Evolutionary conservation across 2,888 invertebrate genomes (phyloP).

Genomic region (Galerucella nymphaeae): DNA sequence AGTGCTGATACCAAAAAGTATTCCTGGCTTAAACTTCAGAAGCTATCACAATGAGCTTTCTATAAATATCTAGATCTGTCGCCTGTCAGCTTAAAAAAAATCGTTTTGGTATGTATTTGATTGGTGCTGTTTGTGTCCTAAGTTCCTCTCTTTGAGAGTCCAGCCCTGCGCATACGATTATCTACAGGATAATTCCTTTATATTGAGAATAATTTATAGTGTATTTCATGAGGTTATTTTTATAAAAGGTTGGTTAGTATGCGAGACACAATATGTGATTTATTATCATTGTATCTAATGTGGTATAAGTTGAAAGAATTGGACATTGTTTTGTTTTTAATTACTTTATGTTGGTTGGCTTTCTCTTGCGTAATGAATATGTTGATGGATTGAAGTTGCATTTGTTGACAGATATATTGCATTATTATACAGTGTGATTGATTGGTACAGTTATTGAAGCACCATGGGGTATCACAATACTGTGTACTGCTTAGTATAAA

Average conservation of each 20-base stretch:
- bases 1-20: too few species aligned
- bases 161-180: slow-evolving; percentile 33
- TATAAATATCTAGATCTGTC: too few species aligned
- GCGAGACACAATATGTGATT: slow-evolving; percentile 39
- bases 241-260: slow-evolving; percentile 38
- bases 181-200: slow-evolving; percentile 46
- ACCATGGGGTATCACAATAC: slow-evolving; percentile 24
- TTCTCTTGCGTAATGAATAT: slow-evolving; percentile 39
- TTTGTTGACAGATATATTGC: slow-evolving; percentile 40
- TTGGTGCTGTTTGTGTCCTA: too few species aligned
- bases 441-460: slow-evolving; percentile 31
- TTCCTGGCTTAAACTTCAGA: too few species aligned
- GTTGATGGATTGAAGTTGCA: slow-evolving; percentile 40
- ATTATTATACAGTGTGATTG: slow-evolving; percentile 34
- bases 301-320: slow-evolving; percentile 40
- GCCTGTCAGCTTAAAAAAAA: too few species aligned
- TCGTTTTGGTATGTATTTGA: too few species aligned
- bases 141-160: too few species aligned
- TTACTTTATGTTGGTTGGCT: slow-evolving; percentile 35
- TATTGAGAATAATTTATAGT: slow-evolving; percentile 46
- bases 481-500: slow-evolving; percentile 11
- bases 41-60: too few species aligned
- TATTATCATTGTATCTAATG: slow-evolving; percentile 43
- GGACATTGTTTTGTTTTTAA: slow-evolving; percentile 45
- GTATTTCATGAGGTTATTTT: slow-evolving; percentile 41